phyloP scores from a whole-genome alignment of 2,888 invertebrate genomes.

The Cerceris rybyensis region DNA sequence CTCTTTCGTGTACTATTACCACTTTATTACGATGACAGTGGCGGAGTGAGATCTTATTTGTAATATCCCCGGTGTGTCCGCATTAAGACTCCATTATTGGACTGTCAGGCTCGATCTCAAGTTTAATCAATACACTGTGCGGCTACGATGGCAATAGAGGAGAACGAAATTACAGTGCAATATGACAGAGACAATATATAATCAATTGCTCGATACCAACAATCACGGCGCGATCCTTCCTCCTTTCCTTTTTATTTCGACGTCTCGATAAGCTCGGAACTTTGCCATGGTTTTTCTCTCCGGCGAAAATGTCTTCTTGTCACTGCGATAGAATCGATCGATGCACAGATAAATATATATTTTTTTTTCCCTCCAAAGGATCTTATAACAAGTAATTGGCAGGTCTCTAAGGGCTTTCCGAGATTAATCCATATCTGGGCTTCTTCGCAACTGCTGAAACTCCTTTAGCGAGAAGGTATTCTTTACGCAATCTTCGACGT shows the following conservation, averaged over 20 bases:
- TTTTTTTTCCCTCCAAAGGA: too few relatives aligned
- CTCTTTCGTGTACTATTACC: constrained; percentile 32
- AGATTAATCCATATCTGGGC: neutral
- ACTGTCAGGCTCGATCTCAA: constrained; percentile 49
- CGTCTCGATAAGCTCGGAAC: neutral
- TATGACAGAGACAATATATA: constrained; percentile 45
- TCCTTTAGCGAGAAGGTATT: neutral
- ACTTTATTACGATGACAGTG: constrained; percentile 38
- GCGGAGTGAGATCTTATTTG: constrained; percentile 45
- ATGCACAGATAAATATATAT: too few relatives aligned
- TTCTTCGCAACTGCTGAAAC: too few relatives aligned
- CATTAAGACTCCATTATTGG: constrained; percentile 58
- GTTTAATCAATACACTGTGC: constrained; percentile 51
- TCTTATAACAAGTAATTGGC: too few relatives aligned
- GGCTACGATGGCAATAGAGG: constrained; percentile 32
- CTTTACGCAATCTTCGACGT: constrained; percentile 8
- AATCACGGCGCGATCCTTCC: constrained; percentile 16
- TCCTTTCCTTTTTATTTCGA: constrained; percentile 3
- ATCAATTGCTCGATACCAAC: constrained; percentile 24
- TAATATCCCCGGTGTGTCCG: constrained; percentile 44
- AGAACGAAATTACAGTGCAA: constrained; percentile 45
- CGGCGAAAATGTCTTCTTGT: neutral
- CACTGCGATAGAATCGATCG: too few relatives aligned
- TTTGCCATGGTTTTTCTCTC: neutral
- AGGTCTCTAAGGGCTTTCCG: neutral